Percentiles rank a stretch among this genome's conserved stretches.
Evolutionary conservation across 2,113 vertebrate species (phyloP).

Genomic region (Psittacus erithacus): DNA sequence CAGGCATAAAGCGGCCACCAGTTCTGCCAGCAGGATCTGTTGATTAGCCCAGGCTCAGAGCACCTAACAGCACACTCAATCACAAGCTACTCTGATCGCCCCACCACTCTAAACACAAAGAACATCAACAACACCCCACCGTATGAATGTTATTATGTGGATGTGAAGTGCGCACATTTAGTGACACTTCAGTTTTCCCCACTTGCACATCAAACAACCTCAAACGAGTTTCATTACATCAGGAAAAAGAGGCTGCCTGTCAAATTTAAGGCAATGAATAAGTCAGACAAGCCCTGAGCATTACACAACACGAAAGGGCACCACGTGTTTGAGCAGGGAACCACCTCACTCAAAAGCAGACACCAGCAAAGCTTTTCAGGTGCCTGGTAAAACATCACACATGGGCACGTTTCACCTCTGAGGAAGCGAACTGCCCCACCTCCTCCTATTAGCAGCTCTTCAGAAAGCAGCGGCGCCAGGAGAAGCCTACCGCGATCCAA

Average conservation of each 20-base stretch:
- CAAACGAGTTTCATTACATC: neutral
- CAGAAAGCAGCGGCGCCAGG: neutral
- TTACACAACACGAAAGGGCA: rapidly evolving
- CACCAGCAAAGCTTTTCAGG: neutral
- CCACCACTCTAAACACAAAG: neutral
- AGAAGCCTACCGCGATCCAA: rapidly evolving
- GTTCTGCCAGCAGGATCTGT: neutral
- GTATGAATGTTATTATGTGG: neutral
- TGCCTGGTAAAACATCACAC: rapidly evolving
- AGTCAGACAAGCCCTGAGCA: neutral
- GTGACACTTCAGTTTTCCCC: neutral
- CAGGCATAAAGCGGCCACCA: neutral
- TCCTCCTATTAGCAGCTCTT: rapidly evolving
- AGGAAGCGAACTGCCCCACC: rapidly evolving
- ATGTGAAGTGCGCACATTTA: rapidly evolving
- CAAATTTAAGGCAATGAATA: neutral
- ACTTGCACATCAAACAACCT: rapidly evolving
- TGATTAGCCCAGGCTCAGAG: neutral
- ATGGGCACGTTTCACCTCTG: rapidly evolving
- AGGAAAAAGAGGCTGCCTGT: rapidly evolving
- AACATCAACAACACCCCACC: neutral
- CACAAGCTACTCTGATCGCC: neutral
- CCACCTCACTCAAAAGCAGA: rapidly evolving
- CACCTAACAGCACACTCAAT: neutral
- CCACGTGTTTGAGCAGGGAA: too few species aligned